These are phyloP conservation scores for Stenodera caucasica DNA, from an alignment of 2,888 invertebrate genomes.

Conservation along the genomic window DNA sequence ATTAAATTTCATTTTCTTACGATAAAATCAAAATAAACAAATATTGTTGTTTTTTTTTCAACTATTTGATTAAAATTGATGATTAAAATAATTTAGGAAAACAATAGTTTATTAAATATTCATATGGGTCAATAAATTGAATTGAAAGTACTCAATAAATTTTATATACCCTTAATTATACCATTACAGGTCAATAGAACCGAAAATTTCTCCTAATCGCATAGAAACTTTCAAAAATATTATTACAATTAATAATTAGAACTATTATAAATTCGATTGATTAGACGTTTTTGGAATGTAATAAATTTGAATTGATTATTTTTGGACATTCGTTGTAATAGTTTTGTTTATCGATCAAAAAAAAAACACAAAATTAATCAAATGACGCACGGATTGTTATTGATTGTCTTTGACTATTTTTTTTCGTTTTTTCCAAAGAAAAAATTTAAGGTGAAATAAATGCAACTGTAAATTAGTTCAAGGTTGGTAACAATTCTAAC, in stretches of 20 bases:
- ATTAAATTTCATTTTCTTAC: too few relatives aligned
- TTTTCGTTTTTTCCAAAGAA: conserved; percentile 4
- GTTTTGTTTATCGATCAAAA: not conserved
- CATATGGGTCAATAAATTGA: conserved; percentile 10
- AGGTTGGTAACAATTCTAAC: conserved; percentile 16
- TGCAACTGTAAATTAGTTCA: conserved; percentile 17
- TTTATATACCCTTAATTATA: conserved; percentile 1
- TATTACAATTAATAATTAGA: too few relatives aligned
- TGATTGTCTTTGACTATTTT: not conserved
- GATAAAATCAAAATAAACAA: too few relatives aligned
- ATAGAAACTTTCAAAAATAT: too few relatives aligned
- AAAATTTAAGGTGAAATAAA: conserved; percentile 11
- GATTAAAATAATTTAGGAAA: conserved; percentile 12
- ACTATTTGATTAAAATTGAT: not conserved
- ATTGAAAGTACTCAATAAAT: not conserved
- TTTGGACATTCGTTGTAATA: not conserved
- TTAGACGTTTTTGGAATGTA: too few relatives aligned
- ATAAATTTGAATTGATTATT: not conserved
- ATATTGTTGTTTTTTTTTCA: not conserved
- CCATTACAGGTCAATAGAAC: conserved; percentile 16
- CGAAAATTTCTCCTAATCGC: too few relatives aligned
- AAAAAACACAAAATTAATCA: not conserved
- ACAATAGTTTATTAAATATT: conserved; percentile 28
- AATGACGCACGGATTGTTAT: not conserved
- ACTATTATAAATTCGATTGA: too few relatives aligned